Evolutionary conservation across 2,113 vertebrate genomes (phyloP).

Genomic region (Epinephelus cyanopodus): DNA sequence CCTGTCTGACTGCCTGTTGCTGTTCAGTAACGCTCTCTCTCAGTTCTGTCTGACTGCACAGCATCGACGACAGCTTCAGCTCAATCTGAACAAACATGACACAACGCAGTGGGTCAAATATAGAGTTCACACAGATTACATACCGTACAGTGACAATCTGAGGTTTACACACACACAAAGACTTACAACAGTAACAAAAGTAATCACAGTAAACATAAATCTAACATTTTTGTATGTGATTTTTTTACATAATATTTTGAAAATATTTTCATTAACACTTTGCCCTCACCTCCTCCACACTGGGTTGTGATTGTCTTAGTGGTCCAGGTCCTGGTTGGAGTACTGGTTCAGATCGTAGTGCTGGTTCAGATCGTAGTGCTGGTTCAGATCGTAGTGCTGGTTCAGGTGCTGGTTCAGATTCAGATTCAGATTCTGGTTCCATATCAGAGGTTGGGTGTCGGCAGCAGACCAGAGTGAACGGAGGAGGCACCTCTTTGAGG

Average conservation of each 20-base stretch:
- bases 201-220: too few relatives aligned
- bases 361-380: not conserved
- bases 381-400: slow-evolving; percentile 9
- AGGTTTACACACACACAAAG: too few relatives aligned
- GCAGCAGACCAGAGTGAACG: slow-evolving; percentile 94
- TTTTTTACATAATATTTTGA: too few relatives aligned
- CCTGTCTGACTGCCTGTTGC: not conserved
- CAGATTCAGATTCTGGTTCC: slow-evolving; percentile 52
- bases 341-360: not conserved
- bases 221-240: too few relatives aligned
- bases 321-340: not conserved
- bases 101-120: not conserved
- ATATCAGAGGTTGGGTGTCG: slow-evolving; percentile 84
- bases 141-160: not conserved
- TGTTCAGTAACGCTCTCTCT: not conserved
- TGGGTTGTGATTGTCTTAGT: not conserved
- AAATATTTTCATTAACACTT: too few relatives aligned
- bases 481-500: slow-evolving; percentile 93
- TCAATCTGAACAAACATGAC: slow-evolving; percentile 63
- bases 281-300: slow-evolving; percentile 76
- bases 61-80: slow-evolving; percentile 69
- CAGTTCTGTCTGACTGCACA: slow-evolving; percentile 16
- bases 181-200: too few relatives aligned
- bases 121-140: not conserved
- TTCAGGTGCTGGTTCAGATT: not conserved